phyloP scores from a whole-genome alignment of 2,113 vertebrate species.

The Callipepla californica region DNA sequence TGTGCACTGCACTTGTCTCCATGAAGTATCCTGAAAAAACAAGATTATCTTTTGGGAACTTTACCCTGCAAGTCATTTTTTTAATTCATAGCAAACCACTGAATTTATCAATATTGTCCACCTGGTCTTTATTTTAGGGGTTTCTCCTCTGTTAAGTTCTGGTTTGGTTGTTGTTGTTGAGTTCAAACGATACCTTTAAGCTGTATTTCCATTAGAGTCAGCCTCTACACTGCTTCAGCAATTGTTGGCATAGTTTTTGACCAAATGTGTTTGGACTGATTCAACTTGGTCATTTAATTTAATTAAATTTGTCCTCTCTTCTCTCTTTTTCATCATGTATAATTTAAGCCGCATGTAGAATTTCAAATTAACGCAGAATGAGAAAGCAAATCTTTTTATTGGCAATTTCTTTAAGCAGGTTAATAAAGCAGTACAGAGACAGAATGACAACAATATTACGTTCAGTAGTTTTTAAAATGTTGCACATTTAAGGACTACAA shows the following conservation, averaged over 20 bases:
- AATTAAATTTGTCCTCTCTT: conserved; percentile 43
- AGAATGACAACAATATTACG: conserved; percentile 4
- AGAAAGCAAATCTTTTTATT: conserved; percentile 32
- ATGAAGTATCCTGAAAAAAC: not conserved
- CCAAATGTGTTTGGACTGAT: conserved; percentile 24
- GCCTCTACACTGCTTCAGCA: not conserved
- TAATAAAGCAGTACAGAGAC: not conserved
- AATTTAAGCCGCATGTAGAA: conserved; percentile 32
- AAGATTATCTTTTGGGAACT: not conserved
- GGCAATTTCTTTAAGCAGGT: conserved; percentile 26
- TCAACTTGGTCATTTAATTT: conserved; percentile 41
- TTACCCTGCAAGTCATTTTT: not conserved
- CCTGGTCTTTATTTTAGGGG: not conserved
- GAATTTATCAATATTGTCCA: not conserved
- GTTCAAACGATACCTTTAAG: not conserved
- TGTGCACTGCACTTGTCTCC: not conserved
- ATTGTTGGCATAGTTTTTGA: conserved; percentile 6
- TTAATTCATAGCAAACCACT: not conserved
- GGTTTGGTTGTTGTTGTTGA: not conserved
- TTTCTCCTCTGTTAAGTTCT: not conserved
- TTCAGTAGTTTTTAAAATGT: conserved; percentile 12
- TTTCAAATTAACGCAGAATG: conserved; percentile 16
- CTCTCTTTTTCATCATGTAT: not conserved
- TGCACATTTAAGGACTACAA: conserved; percentile 2
- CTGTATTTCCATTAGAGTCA: not conserved